Evolutionary conservation across 2,113 vertebrate species (phyloP), one percentile per base, ranked within the genome.

Genomic region (Sebastes schlegelii): DNA sequence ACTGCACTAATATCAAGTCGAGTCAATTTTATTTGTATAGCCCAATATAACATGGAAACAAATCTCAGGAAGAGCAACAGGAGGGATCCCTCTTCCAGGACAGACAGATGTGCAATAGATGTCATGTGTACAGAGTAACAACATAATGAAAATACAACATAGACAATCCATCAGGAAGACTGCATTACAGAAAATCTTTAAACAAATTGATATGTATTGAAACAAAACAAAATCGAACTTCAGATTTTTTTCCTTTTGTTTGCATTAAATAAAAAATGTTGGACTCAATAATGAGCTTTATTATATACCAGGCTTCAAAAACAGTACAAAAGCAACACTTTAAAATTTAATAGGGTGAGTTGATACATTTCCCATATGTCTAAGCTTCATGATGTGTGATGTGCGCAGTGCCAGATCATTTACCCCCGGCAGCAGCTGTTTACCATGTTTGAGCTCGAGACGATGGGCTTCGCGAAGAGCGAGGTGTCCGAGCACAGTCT

Each of bases 341-440:
- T 43, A 0, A 0, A 40, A 40, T 72, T 4, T 11, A 49, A 23
- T 16, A 3, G 3, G 10, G 2, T 45, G 14, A 34, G 6, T 16
- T 60, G 23, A 77, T 40, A 5, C 2, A 70, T 70, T 19, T 4
- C 42, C 1, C 1, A 13, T 10, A 5, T 72, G 8, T 79, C 2
- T 57, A 0, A 63, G 34, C 11, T 26, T 70, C 3, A 46, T 77
- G 17, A 12, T 64, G 13, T 82, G 0, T 65, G 61, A 23, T 69
- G 0, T 49, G 13, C 65, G 7, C 89, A 99, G 98, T 96, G 98
- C 82, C 97, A 99, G 92, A 97, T 99, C 89, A 96, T 99, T 86
- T 97, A 96, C 92, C 98, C 98, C 21, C 95, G 96, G 69, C 97
- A 99, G 90, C 98, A 99, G 89, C 96, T 99, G 52, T 94, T 99